Conservation (phyloP, 2,113 vertebrate genomes). For the Noctilio leporinus region DNA sequence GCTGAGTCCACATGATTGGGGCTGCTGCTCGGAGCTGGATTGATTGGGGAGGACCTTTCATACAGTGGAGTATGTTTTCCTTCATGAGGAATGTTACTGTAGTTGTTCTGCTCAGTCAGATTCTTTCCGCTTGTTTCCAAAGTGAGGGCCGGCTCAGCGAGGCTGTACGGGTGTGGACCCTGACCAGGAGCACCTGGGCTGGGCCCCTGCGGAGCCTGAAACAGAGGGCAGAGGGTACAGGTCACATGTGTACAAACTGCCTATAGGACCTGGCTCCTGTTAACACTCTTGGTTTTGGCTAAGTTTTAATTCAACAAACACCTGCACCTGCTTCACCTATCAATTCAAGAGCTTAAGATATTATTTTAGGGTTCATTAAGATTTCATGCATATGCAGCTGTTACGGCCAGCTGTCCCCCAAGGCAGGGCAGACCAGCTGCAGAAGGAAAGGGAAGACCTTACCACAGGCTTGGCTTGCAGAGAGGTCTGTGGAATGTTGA, state of each 20-base stretch:
- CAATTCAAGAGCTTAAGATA: neutral
- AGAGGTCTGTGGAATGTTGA: constrained; percentile 90
- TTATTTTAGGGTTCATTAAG: neutral
- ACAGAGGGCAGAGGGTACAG: constrained; percentile 24
- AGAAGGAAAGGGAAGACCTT: constrained; percentile 61
- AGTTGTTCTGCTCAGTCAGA: constrained; percentile 88
- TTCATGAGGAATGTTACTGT: constrained; percentile 92
- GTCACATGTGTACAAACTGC: neutral
- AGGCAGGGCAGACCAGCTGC: neutral
- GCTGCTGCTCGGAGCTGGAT: constrained; percentile 83
- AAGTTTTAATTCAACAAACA: neutral
- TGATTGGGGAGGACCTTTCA: constrained; percentile 91
- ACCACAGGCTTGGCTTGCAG: constrained; percentile 87
- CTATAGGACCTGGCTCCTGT: neutral
- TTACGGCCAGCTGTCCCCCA: neutral
- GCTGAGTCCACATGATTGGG: constrained; percentile 86
- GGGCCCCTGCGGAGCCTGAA: constrained; percentile 82
- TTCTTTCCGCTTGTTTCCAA: constrained; percentile 83
- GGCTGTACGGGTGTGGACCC: constrained; percentile 82
- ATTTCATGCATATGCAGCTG: neutral
- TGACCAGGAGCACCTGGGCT: constrained; percentile 80
- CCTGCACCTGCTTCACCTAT: neutral
- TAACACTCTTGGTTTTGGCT: neutral
- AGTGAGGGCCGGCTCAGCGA: constrained; percentile 81
- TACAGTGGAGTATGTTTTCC: constrained; percentile 95